A percentile compares a stretch with the other conserved stretches of the same genome.
Conservation (phyloP, 2,113 vertebrate species). For the Chaetura pelagica region DNA sequence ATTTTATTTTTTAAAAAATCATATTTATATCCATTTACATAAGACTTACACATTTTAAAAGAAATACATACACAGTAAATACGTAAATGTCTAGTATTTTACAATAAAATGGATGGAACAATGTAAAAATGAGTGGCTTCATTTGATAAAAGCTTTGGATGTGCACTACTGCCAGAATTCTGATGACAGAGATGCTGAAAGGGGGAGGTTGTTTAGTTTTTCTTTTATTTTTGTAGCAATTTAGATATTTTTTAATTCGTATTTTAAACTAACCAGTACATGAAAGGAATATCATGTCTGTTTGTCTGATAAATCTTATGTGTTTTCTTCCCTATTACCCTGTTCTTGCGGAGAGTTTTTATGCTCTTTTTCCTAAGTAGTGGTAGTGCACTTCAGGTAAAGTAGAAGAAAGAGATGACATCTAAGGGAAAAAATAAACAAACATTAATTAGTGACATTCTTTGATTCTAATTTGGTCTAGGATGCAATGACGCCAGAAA, state of each 20-base stretch:
- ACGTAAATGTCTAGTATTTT: slow-evolving; percentile 88
- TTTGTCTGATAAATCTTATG: slow-evolving; percentile 55
- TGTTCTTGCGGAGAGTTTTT: slow-evolving; percentile 67
- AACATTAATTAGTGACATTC: background rate
- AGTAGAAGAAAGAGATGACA: slow-evolving; percentile 81
- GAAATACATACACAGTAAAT: slow-evolving; percentile 91
- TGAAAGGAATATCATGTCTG: slow-evolving; percentile 65
- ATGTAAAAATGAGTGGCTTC: slow-evolving; percentile 77
- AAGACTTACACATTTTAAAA: slow-evolving; percentile 90
- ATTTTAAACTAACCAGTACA: slow-evolving; percentile 68
- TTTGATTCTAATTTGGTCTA: background rate
- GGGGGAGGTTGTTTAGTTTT: background rate
- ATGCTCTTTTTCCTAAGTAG: slow-evolving; percentile 58
- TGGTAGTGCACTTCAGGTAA: slow-evolving; percentile 84
- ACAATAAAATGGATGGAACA: slow-evolving; percentile 90
- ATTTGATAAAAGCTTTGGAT: slow-evolving; percentile 79
- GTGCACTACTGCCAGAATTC: slow-evolving; percentile 73
- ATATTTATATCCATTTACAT: slow-evolving; percentile 99
- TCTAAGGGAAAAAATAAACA: slow-evolving; percentile 65
- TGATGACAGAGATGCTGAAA: slow-evolving; percentile 69
- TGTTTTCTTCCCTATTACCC: slow-evolving; percentile 70
- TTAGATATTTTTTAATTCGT: slow-evolving; percentile 43
- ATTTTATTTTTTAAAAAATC: slow-evolving; percentile 86
- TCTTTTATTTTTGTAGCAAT: background rate
- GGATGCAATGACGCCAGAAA: background rate